Conservation (phyloP, 2,113 vertebrate genomes). For the Lepisosteus oculatus region DNA sequence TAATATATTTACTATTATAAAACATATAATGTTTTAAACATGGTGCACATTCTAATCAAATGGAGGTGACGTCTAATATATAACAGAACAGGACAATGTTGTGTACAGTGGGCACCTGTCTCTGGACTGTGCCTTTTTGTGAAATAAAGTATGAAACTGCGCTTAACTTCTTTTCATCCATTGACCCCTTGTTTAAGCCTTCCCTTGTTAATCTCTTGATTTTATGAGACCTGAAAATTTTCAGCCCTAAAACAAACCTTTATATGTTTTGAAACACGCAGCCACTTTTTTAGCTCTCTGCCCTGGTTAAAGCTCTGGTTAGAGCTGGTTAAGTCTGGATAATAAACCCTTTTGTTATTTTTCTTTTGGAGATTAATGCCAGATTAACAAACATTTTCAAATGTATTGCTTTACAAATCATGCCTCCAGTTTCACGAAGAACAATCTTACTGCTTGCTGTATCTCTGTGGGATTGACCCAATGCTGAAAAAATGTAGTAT, state of each 20-base stretch:
- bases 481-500: conserved; percentile 4
- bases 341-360: conserved; percentile 34
- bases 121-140: conserved; percentile 28
- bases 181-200: conserved; percentile 42
- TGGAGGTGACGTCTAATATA: too few relatives aligned
- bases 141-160: conserved; percentile 26
- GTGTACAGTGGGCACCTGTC: neutral
- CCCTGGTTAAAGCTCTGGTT: conserved; percentile 35
- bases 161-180: conserved; percentile 45
- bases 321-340: conserved; percentile 23
- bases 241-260: conserved; percentile 39
- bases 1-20: too few relatives aligned
- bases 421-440: neutral
- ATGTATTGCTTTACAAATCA: conserved; percentile 2
- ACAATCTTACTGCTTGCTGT: neutral
- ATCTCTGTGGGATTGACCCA: neutral
- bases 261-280: conserved; percentile 33
- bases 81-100: too few relatives aligned
- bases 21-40: too few relatives aligned
- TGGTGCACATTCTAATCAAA: too few relatives aligned
- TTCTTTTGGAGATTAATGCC: conserved; percentile 12
- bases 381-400: conserved; percentile 4
- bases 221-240: conserved; percentile 46
- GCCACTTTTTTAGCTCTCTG: conserved; percentile 26
- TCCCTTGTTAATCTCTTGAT: conserved; percentile 36